Evolutionary conservation across 1,140 invertebrate species (phyloP), one percentile per base, ranked within the genome.

Genomic region (Cydia strobilella): DNA sequence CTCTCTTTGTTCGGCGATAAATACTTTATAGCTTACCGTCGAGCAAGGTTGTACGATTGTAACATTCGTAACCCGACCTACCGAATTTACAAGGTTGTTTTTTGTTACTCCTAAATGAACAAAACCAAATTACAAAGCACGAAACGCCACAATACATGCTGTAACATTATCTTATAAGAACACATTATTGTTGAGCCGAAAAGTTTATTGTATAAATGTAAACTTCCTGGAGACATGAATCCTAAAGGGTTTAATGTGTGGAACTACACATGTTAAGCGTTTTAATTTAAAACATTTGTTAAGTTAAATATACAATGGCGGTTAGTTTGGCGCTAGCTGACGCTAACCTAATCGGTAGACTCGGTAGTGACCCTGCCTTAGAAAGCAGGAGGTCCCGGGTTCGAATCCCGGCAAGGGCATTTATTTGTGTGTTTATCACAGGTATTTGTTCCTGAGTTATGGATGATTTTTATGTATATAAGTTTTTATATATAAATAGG

Each of bases 31-130:
- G 31, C 65, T 18, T 59, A 27, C 35, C 65, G 13, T 15, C 25
- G 65, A 69, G 65, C 65, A 69, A 69, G 65, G 65, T 69, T 69
- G 65, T 69, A 6, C 27, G 63, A 69, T 69, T n/a, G 65, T 42
- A 69, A 12, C 31, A 27, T 39, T 69, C 65, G 65, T 69, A 69
- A 39, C 31, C 65, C 65, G 65, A 69, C 65, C 65, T 69, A 69
- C 27, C 65, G 25, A 54, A 54, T 7, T 31, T 42, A 69, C 65
- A 69, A 69, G 65, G 65, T 69, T 69, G 31, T 69, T 69, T 69
- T 69, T 69, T 69, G 65, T 69, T 69, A 39, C 27, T 69, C 31
- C 31, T 69, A 69, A 69, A 69, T 69, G 65, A 69, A 69, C 65
- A 69, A 69, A 35, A 69, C 42, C 65, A 42, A 69, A 69, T 69